Evolutionary conservation across 2,113 vertebrate genomes (phyloP).

Genomic region (Microtus ochrogaster): DNA sequence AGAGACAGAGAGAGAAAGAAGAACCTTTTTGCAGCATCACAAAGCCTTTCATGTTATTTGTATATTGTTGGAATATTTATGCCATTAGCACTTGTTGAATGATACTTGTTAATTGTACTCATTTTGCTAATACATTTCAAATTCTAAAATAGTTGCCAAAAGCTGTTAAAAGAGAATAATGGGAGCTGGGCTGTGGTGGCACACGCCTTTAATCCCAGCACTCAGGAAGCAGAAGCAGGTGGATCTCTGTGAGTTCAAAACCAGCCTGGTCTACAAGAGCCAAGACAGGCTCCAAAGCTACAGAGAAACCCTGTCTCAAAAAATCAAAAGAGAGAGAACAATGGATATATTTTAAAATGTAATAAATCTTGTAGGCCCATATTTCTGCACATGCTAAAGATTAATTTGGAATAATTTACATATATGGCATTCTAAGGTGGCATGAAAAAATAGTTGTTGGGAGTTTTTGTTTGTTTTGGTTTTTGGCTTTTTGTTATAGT

Average conservation of each 20-base stretch:
- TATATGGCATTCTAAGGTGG: constrained; percentile 43
- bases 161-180: constrained; percentile 64
- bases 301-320: too few relatives aligned
- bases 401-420: constrained; percentile 65
- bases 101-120: constrained; percentile 44
- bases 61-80: neutral
- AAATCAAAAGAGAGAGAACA: constrained; percentile 54
- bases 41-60: constrained; percentile 1
- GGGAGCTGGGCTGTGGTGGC: too few relatives aligned
- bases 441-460: neutral
- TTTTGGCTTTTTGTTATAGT: constrained; percentile 6
- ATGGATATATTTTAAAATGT: constrained; percentile 58
- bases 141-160: constrained; percentile 72
- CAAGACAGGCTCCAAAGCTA: too few relatives aligned
- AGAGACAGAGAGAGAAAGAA: constrained; percentile 5
- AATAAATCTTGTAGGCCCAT: constrained; percentile 42
- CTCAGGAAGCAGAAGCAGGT: too few relatives aligned
- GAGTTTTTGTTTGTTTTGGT: neutral
- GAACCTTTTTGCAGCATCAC: neutral
- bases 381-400: too few relatives aligned
- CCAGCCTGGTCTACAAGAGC: too few relatives aligned
- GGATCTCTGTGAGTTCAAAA: too few relatives aligned
- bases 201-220: too few relatives aligned
- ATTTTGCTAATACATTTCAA: constrained; percentile 70
- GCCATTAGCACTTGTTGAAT: constrained; percentile 17